A percentile compares a stretch with the other conserved stretches of the same genome.
These are phyloP conservation scores for Pseudachorutes palmiensis DNA, from an alignment of 1,140 invertebrate genomes.

Conservation along the genomic window DNA sequence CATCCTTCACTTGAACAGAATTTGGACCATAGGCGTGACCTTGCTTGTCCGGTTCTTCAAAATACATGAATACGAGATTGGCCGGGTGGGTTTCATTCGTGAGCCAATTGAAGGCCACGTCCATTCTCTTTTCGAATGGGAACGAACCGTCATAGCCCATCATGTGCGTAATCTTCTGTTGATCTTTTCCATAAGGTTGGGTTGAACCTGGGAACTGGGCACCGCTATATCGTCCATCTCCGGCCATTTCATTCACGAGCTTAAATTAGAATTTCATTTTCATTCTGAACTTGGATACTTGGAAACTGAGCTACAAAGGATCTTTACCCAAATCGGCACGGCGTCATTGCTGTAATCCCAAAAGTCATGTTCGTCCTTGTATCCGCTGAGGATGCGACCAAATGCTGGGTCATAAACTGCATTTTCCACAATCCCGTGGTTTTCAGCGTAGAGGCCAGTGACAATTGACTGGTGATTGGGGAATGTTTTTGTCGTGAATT, in stretches of 20 bases:
- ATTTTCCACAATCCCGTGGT: slow-evolving; percentile 64
- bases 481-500: slow-evolving; percentile 67
- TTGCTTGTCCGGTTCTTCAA: slow-evolving; percentile 59
- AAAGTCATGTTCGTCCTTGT: slow-evolving; percentile 43
- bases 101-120: slow-evolving; percentile 59
- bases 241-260: slow-evolving; percentile 50
- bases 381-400: slow-evolving; percentile 44
- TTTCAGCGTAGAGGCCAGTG: slow-evolving; percentile 68
- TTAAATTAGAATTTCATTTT: no score
- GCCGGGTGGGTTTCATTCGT: slow-evolving; percentile 48
- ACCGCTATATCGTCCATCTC: slow-evolving; percentile 44
- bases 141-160: slow-evolving; percentile 44
- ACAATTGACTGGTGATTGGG: slow-evolving; percentile 70
- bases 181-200: slow-evolving; percentile 21
- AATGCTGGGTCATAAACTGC: slow-evolving; percentile 52
- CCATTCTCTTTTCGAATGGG: slow-evolving; percentile 51
- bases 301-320: not conserved
- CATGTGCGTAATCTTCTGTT: slow-evolving; percentile 8
- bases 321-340: slow-evolving; percentile 53
- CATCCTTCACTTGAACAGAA: slow-evolving; percentile 43
- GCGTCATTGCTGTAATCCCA: slow-evolving; percentile 49
- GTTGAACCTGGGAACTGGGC: slow-evolving; percentile 53
- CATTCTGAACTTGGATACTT: no score
- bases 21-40: slow-evolving; percentile 49
- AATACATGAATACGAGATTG: slow-evolving; percentile 60